These are phyloP conservation scores for Mastomys coucha DNA, from an alignment of 2,113 vertebrate genomes.

Conservation along the genomic window DNA sequence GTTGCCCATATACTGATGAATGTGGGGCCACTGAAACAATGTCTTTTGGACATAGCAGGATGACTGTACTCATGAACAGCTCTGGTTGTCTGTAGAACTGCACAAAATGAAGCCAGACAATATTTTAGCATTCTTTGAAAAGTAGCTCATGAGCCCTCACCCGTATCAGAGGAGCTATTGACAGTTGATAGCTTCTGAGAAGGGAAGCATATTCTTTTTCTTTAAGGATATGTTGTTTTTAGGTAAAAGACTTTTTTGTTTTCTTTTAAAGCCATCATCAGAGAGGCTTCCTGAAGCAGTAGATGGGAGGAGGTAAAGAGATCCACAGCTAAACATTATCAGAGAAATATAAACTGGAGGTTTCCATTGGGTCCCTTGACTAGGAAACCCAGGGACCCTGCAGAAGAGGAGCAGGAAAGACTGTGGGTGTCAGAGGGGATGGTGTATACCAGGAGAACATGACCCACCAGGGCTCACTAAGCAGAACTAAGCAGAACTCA, in stretches of 20 bases:
- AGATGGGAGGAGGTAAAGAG: neutral
- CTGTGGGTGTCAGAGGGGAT: neutral
- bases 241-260: neutral
- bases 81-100: neutral
- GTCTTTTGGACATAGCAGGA: neutral
- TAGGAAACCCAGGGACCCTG: neutral
- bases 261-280: neutral
- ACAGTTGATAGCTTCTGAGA: neutral
- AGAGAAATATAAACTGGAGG: neutral
- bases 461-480: neutral
- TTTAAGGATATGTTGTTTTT: neutral
- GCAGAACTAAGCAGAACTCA: neutral
- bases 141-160: neutral
- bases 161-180: neutral
- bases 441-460: neutral
- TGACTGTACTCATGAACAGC: neutral
- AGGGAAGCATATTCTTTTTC: neutral
- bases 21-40: no score
- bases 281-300: neutral
- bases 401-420: neutral
- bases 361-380: neutral
- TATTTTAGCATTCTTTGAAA: neutral
- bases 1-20: neutral
- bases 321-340: neutral
- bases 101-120: neutral